phyloP scores from a whole-genome alignment of 2,113 vertebrate genomes.

The Mesembrinibis cayennensis region DNA sequence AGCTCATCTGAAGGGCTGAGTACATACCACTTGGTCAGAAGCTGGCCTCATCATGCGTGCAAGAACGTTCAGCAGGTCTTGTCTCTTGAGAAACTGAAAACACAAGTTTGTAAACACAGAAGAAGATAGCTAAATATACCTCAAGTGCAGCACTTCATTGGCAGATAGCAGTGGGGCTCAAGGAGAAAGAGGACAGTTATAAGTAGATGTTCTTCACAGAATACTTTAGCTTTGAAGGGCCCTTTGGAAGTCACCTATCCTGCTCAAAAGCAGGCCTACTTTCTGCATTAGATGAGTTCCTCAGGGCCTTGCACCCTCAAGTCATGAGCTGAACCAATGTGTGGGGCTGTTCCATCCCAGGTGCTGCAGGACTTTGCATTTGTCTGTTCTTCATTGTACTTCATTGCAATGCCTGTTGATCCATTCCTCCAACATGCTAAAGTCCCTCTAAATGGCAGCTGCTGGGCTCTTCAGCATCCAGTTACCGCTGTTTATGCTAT shows the following conservation, averaged over 20 bases:
- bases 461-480: background rate
- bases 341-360: background rate
- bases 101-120: background rate
- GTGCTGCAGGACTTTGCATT: background rate
- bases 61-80: slow-evolving; percentile 94
- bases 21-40: slow-evolving; percentile 95
- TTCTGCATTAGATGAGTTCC: background rate
- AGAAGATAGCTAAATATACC: background rate
- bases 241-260: background rate
- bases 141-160: background rate
- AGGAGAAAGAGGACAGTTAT: background rate
- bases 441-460: background rate
- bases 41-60: slow-evolving; percentile 97
- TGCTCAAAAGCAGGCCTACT: background rate
- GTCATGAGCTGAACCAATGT: background rate
- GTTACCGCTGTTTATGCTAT: background rate
- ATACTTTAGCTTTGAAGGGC: background rate
- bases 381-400: background rate
- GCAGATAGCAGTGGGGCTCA: background rate
- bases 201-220: background rate
- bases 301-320: background rate
- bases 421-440: background rate
- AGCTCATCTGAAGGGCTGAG: background rate
- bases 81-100: slow-evolving; percentile 93
- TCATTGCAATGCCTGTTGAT: background rate